Percentiles rank a stretch among this genome's conserved stretches.
phyloP scores from a whole-genome alignment of 1,140 invertebrate genomes.

The Penaeus vannamei region DNA sequence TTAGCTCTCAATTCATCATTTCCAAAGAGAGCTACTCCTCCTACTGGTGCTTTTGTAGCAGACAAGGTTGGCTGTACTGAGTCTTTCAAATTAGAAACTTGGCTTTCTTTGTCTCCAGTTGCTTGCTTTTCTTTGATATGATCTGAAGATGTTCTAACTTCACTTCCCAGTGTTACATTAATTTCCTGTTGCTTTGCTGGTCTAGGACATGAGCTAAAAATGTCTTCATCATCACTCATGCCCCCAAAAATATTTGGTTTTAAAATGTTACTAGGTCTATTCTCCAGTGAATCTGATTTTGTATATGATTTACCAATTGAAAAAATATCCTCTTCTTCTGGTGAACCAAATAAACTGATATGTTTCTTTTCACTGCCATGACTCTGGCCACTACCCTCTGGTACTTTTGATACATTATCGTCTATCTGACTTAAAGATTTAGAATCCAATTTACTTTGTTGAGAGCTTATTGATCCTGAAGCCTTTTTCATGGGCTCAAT shows the following conservation, averaged over 20 bases:
- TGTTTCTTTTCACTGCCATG: background rate
- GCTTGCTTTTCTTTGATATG: too few relatives aligned
- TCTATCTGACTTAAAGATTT: background rate
- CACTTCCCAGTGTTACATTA: too few relatives aligned
- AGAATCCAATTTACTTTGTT: too few relatives aligned
- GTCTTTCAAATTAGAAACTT: too few relatives aligned
- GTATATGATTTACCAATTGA: background rate
- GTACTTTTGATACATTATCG: background rate
- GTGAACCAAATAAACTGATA: slow-evolving; percentile 28
- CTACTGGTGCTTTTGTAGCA: slow-evolving; percentile 1
- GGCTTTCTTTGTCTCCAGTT: too few relatives aligned
- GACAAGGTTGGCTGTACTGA: background rate
- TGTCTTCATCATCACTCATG: slow-evolving; percentile 24
- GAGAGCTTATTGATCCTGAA: too few relatives aligned
- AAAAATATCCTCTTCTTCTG: slow-evolving; percentile 24
- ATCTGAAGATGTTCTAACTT: too few relatives aligned
- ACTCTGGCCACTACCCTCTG: background rate
- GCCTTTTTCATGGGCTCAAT: too few relatives aligned
- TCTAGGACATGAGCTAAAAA: background rate
- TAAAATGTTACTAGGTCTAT: too few relatives aligned
- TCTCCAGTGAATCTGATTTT: too few relatives aligned
- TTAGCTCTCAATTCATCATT: slow-evolving; percentile 3
- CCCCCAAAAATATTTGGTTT: too few relatives aligned
- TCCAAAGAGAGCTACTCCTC: slow-evolving; percentile 28
- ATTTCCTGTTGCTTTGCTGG: slow-evolving; percentile 21